Evolutionary conservation across 2,113 vertebrate genomes (phyloP).

Genomic region (Corythornis cristatus): DNA sequence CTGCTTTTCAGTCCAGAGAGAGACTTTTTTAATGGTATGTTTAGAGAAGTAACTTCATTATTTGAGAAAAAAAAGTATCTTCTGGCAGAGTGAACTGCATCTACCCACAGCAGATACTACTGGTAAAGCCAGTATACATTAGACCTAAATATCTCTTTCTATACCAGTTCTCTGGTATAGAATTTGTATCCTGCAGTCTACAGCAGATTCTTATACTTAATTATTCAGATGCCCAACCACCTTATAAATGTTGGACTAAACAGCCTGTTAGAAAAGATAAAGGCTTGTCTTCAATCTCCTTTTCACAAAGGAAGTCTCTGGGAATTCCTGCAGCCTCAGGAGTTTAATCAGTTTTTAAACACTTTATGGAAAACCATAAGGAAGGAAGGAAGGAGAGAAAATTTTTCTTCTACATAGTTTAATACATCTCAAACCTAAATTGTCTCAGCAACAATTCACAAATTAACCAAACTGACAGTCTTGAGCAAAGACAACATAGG

Average conservation of each 20-base stretch:
- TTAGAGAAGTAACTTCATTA: too few relatives aligned
- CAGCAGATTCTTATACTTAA: background rate
- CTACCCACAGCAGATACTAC: background rate
- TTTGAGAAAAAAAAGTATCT: background rate
- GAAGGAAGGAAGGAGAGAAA: background rate
- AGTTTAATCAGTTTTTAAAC: background rate
- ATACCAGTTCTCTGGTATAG: background rate
- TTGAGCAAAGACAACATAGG: background rate
- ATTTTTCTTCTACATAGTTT: background rate
- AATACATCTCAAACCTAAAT: background rate
- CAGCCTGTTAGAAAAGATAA: background rate
- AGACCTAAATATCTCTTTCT: background rate
- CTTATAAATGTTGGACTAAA: background rate
- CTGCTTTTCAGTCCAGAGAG: too few relatives aligned
- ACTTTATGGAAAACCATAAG: background rate
- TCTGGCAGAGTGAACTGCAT: background rate
- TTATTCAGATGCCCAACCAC: background rate
- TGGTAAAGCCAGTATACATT: background rate
- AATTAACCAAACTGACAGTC: background rate
- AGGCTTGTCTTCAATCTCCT: background rate
- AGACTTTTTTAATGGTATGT: too few relatives aligned
- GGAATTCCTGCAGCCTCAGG: background rate
- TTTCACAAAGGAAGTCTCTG: background rate
- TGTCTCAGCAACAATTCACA: background rate
- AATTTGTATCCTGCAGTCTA: background rate